Evolutionary conservation across 2,797 vertebrate species (phyloP).

Genomic region (Mormyrops attenuatus): DNA sequence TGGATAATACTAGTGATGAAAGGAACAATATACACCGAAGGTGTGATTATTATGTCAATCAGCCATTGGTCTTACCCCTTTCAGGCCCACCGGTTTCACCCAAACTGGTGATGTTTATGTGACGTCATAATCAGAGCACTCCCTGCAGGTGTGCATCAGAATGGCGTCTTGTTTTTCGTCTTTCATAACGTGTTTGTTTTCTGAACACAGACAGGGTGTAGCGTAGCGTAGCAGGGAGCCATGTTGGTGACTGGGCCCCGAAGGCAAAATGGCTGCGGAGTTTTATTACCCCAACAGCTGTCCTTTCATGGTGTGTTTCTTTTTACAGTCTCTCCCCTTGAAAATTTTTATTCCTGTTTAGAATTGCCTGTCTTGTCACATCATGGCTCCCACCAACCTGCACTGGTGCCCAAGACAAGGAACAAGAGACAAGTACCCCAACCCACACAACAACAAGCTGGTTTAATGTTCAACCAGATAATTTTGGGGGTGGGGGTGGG

Average conservation of each 20-base stretch:
- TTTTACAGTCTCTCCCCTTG: neutral
- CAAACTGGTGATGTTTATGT: neutral
- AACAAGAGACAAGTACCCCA: neutral
- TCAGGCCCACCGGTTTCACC: neutral
- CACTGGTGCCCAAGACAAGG: neutral
- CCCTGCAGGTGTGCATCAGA: neutral
- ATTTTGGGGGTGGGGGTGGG: neutral
- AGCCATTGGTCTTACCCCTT: neutral
- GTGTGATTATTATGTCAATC: neutral
- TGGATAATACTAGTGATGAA: neutral
- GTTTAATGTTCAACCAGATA: neutral
- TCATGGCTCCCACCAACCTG: neutral
- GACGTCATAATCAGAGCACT: neutral
- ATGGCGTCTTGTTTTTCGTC: neutral
- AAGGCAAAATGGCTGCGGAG: neutral
- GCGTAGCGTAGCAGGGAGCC: neutral
- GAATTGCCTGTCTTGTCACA: neutral
- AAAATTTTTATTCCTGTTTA: neutral
- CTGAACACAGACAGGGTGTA: neutral
- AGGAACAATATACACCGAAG: neutral
- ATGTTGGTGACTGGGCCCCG: neutral
- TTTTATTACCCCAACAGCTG: constrained; percentile 1
- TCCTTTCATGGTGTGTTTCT: neutral
- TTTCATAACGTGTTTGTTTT: neutral
- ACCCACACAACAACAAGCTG: neutral